A percentile compares a stretch with the other conserved stretches of the same genome.
phyloP scores from a whole-genome alignment of 2,888 invertebrate genomes.

The Trissolcus japonicus region DNA sequence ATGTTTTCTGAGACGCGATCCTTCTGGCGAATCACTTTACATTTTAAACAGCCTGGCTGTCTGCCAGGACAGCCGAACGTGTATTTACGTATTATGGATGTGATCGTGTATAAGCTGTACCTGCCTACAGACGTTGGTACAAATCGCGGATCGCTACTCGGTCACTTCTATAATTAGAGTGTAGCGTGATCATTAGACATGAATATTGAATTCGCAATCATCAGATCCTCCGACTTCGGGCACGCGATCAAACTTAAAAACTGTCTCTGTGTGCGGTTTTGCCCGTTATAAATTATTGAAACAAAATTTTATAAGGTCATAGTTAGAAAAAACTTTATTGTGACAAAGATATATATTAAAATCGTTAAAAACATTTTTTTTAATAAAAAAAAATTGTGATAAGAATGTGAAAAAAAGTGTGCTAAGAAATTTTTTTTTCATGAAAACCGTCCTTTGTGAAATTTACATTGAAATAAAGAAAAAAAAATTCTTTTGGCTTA shows the following conservation, averaged over 20 bases:
- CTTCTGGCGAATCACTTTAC: constrained; percentile 50
- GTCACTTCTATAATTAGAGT: constrained; percentile 57
- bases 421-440: too few relatives aligned
- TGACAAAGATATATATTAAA: too few relatives aligned
- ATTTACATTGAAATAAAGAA: too few relatives aligned
- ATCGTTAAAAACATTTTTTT: too few relatives aligned
- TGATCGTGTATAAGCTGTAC: constrained; percentile 5
- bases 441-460: too few relatives aligned
- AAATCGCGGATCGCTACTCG: constrained; percentile 51
- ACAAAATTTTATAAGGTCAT: too few relatives aligned
- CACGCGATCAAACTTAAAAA: constrained; percentile 25
- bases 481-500: too few relatives aligned
- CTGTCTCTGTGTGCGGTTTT: neutral
- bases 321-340: too few relatives aligned
- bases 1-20: constrained; percentile 51
- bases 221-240: constrained; percentile 18
- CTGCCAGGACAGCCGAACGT: constrained; percentile 58
- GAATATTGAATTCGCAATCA: constrained; percentile 55
- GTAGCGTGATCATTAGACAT: constrained; percentile 60
- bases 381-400: too few relatives aligned
- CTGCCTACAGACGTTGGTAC: constrained; percentile 22
- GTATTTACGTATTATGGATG: constrained; percentile 41
- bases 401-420: too few relatives aligned
- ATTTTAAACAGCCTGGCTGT: constrained; percentile 57
- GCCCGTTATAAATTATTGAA: too few relatives aligned